These are phyloP conservation scores for Prunella himalayana DNA, from an alignment of 2,113 vertebrate genomes.

Conservation along the genomic window DNA sequence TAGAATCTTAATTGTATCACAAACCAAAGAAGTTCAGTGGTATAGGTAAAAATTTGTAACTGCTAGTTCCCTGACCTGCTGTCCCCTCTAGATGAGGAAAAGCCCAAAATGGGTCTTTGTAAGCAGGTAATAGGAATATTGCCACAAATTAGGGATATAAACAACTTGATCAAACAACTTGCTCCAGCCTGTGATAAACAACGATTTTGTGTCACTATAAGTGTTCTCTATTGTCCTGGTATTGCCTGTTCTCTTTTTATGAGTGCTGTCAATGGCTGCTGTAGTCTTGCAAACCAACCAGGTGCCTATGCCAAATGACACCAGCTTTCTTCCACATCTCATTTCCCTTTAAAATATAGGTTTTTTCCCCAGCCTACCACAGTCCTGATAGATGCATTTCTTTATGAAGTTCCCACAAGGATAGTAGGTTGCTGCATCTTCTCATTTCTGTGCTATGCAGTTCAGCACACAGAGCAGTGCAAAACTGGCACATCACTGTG, in stretches of 20 bases:
- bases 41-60: not conserved
- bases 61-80: not conserved
- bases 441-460: not conserved
- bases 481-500: not conserved
- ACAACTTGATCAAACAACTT: not conserved
- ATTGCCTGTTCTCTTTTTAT: not conserved
- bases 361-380: not conserved
- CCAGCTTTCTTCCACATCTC: not conserved
- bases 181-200: not conserved
- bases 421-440: not conserved
- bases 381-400: not conserved
- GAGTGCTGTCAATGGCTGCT: not conserved
- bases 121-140: not conserved
- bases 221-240: not conserved
- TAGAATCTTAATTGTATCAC: conserved; percentile 21
- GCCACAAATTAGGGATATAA: not conserved
- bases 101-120: not conserved
- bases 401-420: not conserved
- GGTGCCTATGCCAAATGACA: not conserved
- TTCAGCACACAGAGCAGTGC: not conserved
- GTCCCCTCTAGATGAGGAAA: not conserved
- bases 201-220: not conserved
- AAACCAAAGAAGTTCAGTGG: not conserved
- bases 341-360: not conserved
- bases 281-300: not conserved